Conservation (phyloP, 1,140 invertebrate species). For the Megalonaias nervosa region DNA sequence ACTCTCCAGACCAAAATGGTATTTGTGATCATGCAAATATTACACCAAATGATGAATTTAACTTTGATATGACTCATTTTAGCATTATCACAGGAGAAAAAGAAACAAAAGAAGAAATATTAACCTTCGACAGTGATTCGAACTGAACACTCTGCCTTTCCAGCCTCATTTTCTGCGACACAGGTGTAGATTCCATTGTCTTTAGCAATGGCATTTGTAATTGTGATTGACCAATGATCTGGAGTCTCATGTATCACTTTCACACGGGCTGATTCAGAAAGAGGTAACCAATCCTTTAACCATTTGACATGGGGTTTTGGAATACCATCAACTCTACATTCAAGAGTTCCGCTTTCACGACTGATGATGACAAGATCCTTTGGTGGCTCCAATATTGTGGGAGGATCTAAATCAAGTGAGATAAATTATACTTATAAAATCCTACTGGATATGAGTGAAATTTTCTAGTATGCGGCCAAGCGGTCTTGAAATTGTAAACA, state of each 20-base stretch:
- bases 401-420: conserved; percentile 79
- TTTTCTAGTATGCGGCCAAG: no score
- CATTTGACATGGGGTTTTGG: conserved; percentile 96
- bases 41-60: no score
- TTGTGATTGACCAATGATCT: conserved; percentile 85
- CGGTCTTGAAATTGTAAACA: no score
- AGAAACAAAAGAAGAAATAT: no score
- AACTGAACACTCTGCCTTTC: conserved; percentile 89
- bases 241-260: conserved; percentile 76
- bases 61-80: no score
- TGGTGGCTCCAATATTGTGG: conserved; percentile 86
- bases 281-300: conserved; percentile 80
- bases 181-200: conserved; percentile 96
- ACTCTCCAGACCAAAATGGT: no score
- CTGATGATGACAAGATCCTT: conserved; percentile 82
- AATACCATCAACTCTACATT: conserved; percentile 89
- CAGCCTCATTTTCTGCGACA: conserved; percentile 92
- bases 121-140: conserved; percentile 92
- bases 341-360: conserved; percentile 81
- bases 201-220: conserved; percentile 88
- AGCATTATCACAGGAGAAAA: no score
- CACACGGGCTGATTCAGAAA: conserved; percentile 59
- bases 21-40: no score
- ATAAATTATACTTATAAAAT: no score
- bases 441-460: no score